Conservation (phyloP, 2,797 vertebrate genomes). For the Manis javanica region DNA sequence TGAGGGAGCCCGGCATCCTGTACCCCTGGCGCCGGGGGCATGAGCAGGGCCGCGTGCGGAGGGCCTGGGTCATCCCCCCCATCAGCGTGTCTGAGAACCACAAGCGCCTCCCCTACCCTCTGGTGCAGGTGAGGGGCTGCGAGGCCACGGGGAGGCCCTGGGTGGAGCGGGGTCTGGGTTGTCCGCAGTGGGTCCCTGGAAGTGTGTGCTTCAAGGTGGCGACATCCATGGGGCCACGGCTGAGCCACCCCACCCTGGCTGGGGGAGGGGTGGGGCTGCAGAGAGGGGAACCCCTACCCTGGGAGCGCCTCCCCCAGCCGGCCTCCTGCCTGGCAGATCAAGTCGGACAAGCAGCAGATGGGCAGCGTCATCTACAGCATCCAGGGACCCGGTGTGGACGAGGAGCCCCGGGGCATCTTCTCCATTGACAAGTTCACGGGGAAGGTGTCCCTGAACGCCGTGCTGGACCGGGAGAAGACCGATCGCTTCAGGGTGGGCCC, state of each 20-base stretch:
- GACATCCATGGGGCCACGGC: not conserved
- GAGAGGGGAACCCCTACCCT: not conserved
- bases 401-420: conserved; percentile 95
- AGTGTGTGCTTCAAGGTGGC: not conserved
- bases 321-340: conserved; percentile 89
- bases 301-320: fast-evolving
- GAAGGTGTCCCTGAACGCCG: conserved; percentile 92
- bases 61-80: conserved; percentile 98
- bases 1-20: conserved; percentile 72
- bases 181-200: not conserved
- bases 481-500: conserved; percentile 92
- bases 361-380: conserved; percentile 97
- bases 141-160: fast-evolving
- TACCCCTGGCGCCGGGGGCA: conserved; percentile 85
- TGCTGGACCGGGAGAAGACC: conserved; percentile 95
- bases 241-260: not conserved
- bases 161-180: not conserved
- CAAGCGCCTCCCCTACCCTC: conserved; percentile 93
- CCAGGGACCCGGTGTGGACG: conserved; percentile 96
- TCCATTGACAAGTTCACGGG: conserved; percentile 96
- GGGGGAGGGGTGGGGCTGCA: not conserved
- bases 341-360: conserved; percentile 95
- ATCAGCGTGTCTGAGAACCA: conserved; percentile 96
- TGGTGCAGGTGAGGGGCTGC: conserved; percentile 93
- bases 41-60: conserved; percentile 88